Evolutionary conservation across 2,113 vertebrate species (phyloP).

Genomic region (Indri indri): DNA sequence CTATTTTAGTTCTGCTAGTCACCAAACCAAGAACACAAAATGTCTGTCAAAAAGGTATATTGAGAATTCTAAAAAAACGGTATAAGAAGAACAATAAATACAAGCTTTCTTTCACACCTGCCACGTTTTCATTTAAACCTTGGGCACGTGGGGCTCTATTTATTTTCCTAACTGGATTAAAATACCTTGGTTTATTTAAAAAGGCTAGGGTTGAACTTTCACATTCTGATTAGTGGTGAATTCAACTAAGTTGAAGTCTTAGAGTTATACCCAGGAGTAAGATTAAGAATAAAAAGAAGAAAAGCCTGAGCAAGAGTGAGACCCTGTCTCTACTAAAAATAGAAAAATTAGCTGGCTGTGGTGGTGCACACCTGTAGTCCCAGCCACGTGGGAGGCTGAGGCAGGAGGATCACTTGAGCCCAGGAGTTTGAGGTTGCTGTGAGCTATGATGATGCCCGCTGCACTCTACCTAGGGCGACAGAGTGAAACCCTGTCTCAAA

Average conservation of each 20-base stretch:
- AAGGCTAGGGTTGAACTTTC: neutral
- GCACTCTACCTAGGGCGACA: neutral
- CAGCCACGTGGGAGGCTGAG: neutral
- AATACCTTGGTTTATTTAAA: conserved; percentile 18
- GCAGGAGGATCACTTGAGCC: neutral
- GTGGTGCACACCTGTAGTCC: neutral
- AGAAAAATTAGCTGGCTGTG: too few relatives aligned
- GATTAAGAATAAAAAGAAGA: conserved; percentile 15
- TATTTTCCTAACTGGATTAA: neutral
- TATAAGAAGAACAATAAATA: neutral
- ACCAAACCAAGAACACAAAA: neutral
- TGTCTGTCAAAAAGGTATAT: neutral
- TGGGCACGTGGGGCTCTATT: neutral
- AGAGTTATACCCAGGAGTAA: neutral
- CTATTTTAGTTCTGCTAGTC: neutral
- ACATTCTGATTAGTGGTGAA: neutral
- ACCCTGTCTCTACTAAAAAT: too few relatives aligned
- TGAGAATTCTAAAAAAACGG: neutral
- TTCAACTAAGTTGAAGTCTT: neutral
- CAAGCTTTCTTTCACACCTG: neutral
- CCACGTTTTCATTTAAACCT: neutral
- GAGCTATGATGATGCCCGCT: neutral
- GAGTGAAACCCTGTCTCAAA: neutral
- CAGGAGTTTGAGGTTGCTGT: neutral
- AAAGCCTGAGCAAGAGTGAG: neutral